Base-by-base conservation (phyloP, 2,113 vertebrate species). In the Crotalus helleri region DNA sequence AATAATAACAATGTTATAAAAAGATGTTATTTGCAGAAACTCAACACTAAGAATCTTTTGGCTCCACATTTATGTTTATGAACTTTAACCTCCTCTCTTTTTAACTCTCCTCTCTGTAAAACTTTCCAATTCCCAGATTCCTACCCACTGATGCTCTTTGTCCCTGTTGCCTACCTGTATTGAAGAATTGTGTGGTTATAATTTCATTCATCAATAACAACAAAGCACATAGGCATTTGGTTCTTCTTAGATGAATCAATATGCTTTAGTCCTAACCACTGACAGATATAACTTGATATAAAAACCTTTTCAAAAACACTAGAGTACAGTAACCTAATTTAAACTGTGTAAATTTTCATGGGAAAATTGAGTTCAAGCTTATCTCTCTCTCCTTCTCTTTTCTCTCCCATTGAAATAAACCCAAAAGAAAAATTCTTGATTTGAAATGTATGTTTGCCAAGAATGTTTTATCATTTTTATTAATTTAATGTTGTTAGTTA, bases 261-360 rank as follows among this genome's bases (percentile, higher is more conserved):
- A 91, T 61, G 88, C 21, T 94, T 87, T 85, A 44, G 58, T 58
- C 17, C 91, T 69, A 94, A 2, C 8, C 23, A 87, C 85, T 89
- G 91, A 92, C 2, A 95, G 88, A n/a, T 86, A n/a, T 55, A 91
- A 46, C 39, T 91, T 93, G 87, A 92, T 90, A 94, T 95, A 46
- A 94, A 57, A 94, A 58, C 64, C n/a, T 51, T 95, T 94, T 90
- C 85, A 88, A 61, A 92, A 69, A 95, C 85, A 59, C 54, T 86
- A 94, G 93, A 33, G 93, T 6, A 2, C 44, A 64, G 0, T 92
- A 69, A 58, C 88, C 64, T 94, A 29, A n/a, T 89, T 39, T 53
- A 93, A 95, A 90, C 1, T 2, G 53, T 86, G n/a, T 0, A 9
- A 81, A 91, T 94, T 95, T 95, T 93, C 92, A 94, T 29, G 15